Evolutionary conservation across 2,888 invertebrate species (phyloP).

Genomic region (Chironomus riparius): DNA sequence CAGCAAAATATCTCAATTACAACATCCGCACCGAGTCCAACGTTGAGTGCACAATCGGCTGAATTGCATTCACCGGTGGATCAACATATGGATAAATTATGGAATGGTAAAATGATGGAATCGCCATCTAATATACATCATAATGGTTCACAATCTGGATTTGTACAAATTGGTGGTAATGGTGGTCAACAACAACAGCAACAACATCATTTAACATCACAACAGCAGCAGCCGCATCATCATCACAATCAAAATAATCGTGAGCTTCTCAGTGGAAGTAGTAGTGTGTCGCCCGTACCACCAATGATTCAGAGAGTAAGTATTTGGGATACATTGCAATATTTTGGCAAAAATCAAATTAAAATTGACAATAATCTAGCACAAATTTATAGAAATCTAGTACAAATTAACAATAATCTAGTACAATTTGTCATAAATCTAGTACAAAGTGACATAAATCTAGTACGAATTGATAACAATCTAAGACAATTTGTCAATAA

Average conservation of each 20-base stretch:
- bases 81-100: conserved; percentile 16
- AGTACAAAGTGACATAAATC: no score
- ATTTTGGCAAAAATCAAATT: no score
- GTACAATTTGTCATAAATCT: no score
- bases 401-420: no score
- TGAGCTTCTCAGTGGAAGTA: conserved; percentile 27
- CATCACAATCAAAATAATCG: conserved; percentile 38
- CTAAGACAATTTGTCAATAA: neutral
- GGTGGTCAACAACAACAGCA: neutral
- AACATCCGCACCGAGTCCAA: conserved; percentile 48
- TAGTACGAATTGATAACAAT: no score
- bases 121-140: conserved; percentile 14
- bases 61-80: conserved; percentile 50
- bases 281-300: conserved; percentile 30
- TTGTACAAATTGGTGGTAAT: conserved; percentile 45
- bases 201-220: conserved; percentile 37
- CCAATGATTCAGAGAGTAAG: conserved; percentile 22
- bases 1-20: conserved; percentile 13
- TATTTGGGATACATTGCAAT: no score
- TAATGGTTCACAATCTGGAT: conserved; percentile 38
- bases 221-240: conserved; percentile 39
- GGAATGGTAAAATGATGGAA: conserved; percentile 24
- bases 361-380: no score
- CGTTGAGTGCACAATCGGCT: conserved; percentile 55
- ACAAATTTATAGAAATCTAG: no score